A percentile compares a stretch with the other conserved stretches of the same genome.
Evolutionary conservation across 2,797 vertebrate genomes (phyloP).

Genomic region (Vultur gryphus): DNA sequence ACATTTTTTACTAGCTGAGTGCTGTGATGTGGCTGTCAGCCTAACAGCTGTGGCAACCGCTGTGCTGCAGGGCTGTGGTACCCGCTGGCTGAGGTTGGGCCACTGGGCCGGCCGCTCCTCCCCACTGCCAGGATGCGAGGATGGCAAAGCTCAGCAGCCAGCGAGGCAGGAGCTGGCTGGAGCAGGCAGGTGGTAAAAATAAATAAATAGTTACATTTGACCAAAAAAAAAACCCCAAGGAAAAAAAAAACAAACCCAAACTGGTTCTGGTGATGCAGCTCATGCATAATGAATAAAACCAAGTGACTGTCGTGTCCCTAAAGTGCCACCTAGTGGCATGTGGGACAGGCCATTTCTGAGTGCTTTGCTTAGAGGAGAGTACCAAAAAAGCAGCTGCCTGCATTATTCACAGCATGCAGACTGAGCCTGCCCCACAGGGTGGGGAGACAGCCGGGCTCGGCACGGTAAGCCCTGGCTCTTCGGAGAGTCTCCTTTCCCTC

Average conservation of each 20-base stretch:
- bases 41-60: neutral
- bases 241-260: neutral
- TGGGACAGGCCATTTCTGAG: neutral
- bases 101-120: neutral
- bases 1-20: neutral
- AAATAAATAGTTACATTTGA: neutral
- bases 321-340: constrained; percentile 77
- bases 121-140: neutral
- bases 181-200: neutral
- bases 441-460: neutral
- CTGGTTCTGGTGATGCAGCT: neutral
- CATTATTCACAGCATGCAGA: neutral
- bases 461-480: too few relatives aligned
- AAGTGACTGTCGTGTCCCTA: constrained; percentile 55
- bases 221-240: fast-evolving
- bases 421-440: neutral
- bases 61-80: neutral
- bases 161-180: neutral
- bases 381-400: neutral
- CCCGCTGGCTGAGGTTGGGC: neutral
- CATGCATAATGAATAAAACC: neutral
- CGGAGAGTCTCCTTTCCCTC: neutral
- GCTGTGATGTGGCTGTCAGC: neutral
- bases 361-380: neutral
- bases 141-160: neutral